Base-by-base conservation (phyloP, 2,888 invertebrate genomes). In the Drosophila prolongata region DNA sequence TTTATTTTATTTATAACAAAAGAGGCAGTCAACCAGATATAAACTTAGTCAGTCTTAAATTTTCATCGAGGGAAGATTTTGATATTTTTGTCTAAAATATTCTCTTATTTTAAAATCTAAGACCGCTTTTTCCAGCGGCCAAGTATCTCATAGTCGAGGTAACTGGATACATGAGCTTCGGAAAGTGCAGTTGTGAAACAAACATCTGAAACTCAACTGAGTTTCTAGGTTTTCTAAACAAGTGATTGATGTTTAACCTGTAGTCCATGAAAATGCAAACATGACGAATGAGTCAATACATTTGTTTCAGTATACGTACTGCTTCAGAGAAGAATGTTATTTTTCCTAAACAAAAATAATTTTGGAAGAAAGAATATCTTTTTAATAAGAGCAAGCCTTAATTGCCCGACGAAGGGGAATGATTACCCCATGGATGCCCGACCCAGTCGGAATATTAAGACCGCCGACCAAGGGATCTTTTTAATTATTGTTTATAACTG, bases 401-500 rank as follows among this genome's bases (percentile, higher is more conserved):
- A 88, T 84, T 80, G 76, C 67, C 40, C 40, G 58, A 67, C 75
- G 75, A 64, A 49, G 65, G 81, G 76, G 72, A 74, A 68, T 37
- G 47, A 67, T 43, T 68, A 68, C 49, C 55, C 30, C 49, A 47
- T 43, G 13, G 55, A 27, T 42, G 24, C 6, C 47, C 35, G n/a
- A 53, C 35, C 35, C 42, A 13, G 54, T 27, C 35, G 9, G n/a
- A 35, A 8, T 38, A 38, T 35, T 66, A 46, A 35, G 16, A n/a
- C 40, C 65, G n/a, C 35, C 34, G 46, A 53, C 30, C 69, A 55
- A 71, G 78, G 84, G 84, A 71, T 75, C 78, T 78, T 80, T 81
- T 81, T 87, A 87, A 81, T 81, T 87, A 81, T 87, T 81, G 82
- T 86, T 83, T 75, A 82, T 76, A 81, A 81, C 57, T 49, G 58